Percentiles rank a stretch among this genome's conserved stretches.
Conservation (phyloP, 2,797 vertebrate species). For the Triplophysa bombifrons region DNA sequence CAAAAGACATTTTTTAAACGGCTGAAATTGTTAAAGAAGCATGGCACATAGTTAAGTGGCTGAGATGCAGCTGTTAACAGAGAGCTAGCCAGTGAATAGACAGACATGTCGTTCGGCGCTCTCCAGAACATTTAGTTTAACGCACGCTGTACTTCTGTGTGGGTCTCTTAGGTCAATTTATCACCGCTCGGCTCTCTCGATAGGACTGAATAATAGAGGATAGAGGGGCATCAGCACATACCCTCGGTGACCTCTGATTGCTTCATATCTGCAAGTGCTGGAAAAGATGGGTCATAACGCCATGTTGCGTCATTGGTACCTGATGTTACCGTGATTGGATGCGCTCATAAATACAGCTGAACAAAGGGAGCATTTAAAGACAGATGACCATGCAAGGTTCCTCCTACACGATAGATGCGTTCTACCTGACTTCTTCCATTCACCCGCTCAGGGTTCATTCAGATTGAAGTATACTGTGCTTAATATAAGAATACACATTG, state of each 20-base stretch:
- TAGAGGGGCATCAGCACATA: constrained; percentile 67
- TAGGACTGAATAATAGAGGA: constrained; percentile 72
- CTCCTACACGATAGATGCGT: constrained; percentile 23
- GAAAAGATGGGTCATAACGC: constrained; percentile 53
- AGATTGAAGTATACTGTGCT: background rate
- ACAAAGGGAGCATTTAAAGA: constrained; percentile 32
- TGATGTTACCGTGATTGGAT: constrained; percentile 56
- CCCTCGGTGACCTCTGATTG: constrained; percentile 74
- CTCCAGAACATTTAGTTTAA: constrained; percentile 74
- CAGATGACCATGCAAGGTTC: constrained; percentile 10
- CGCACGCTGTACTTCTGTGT: constrained; percentile 67
- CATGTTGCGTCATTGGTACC: constrained; percentile 36
- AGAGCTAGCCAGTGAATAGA: constrained; percentile 72
- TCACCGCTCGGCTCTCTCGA: constrained; percentile 71
- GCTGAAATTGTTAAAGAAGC: constrained; percentile 43
- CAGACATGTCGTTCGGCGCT: constrained; percentile 73
- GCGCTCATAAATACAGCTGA: constrained; percentile 39
- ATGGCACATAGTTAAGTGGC: constrained; percentile 40
- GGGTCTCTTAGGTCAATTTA: constrained; percentile 71
- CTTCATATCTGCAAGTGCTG: constrained; percentile 70
- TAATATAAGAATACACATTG: constrained; percentile 10
- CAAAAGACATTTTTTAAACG: constrained; percentile 47
- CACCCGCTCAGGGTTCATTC: constrained; percentile 3
- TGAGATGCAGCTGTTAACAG: constrained; percentile 67
- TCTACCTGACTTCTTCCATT: constrained; percentile 11